Base-by-base conservation (phyloP, 2,888 invertebrate genomes). In the Gryllus longicercus region DNA sequence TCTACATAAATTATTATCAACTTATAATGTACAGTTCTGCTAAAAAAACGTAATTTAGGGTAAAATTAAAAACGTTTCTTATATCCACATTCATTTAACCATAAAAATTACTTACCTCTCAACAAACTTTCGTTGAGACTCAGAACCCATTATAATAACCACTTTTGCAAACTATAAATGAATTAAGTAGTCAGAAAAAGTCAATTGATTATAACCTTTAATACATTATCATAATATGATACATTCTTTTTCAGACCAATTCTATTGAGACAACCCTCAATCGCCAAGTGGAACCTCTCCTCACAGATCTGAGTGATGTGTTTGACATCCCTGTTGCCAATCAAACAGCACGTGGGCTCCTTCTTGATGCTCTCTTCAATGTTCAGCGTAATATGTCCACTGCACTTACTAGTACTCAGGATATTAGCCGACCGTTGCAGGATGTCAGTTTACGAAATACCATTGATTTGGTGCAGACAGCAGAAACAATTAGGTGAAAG, bases 261-360 rank as follows among this genome's bases (percentile, higher is more conserved):
- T 92, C 92, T 82, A 90, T 95, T 82, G 95, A 95, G 85, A 90
- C 91, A 81, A 94, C 94, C 78, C 89, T 95, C 85, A 92, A 91
- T 78, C 90, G 91, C 79, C 91, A 93, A 76, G 92, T 94, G 18
- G 90, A 94, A 83, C 90, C 91, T 1, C 93, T 94, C 78, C 86
- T 95, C 81, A 92, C 91, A 0, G 91, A 93, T 38, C 88, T 95
- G 82, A 91, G 92, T 63, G 95, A 95, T 85, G 93, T 93, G 49
- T 91, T 95, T 84, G 94, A 95, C 87, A 92, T 91, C 82, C 93
- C 94, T 2, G 92, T 93, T 14, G 90, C 92, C 83, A 95, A 96
- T 87, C 92, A 93, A 86, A 94, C 95, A 0, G 92, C 94, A 76
- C 88, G 94, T 75, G 93, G 92, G 51, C 90, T 92, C 84, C 88